Evolutionary conservation across 2,113 vertebrate genomes (phyloP).

Genomic region (Galbula dea): DNA sequence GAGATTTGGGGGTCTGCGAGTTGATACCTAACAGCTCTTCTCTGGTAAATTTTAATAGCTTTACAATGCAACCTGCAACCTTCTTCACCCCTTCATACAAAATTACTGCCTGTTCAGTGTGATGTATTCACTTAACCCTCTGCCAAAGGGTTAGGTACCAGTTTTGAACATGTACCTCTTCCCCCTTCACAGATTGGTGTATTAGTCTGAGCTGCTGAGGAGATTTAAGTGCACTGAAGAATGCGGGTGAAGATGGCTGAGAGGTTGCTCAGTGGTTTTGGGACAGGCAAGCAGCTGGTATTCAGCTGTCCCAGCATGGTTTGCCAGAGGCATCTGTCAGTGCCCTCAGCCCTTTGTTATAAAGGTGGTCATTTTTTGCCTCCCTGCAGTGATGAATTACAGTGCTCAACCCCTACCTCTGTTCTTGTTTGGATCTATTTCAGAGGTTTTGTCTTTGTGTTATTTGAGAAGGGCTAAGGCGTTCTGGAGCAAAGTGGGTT

Average conservation of each 20-base stretch:
- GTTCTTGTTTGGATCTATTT: constrained; percentile 16
- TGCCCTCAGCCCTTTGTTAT: background rate
- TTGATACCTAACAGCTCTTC: background rate
- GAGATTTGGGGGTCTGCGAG: background rate
- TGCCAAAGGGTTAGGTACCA: background rate
- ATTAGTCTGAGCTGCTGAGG: background rate
- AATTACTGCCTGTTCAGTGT: background rate
- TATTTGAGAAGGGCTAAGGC: background rate
- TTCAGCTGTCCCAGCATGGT: constrained; percentile 16
- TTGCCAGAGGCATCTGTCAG: constrained; percentile 20
- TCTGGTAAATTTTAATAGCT: background rate
- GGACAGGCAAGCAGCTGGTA: background rate
- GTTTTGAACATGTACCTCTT: background rate
- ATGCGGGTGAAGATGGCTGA: background rate
- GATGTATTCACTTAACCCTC: background rate
- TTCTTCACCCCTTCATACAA: background rate
- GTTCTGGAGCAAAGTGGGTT: background rate
- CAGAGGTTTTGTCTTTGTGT: background rate
- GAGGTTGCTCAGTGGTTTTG: background rate
- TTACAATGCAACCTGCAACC: background rate
- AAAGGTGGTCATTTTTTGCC: constrained; percentile 38
- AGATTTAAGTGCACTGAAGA: background rate
- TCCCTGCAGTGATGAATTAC: constrained; percentile 38
- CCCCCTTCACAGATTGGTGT: background rate
- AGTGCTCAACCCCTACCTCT: background rate